phyloP scores from a whole-genome alignment of 1,140 invertebrate genomes.

The Anagrus nilaparvatae region DNA sequence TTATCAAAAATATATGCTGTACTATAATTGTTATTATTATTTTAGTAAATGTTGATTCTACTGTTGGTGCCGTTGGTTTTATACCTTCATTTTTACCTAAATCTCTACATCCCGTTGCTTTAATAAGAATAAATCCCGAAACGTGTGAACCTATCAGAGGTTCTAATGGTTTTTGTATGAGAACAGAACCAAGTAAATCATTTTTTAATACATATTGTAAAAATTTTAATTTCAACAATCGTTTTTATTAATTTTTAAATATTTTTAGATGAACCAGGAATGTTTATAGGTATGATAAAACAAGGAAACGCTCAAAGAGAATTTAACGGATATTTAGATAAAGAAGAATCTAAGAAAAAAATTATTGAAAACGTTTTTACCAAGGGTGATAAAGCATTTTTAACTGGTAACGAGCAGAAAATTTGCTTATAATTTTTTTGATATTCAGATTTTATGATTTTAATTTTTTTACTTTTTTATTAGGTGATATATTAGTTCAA shows the following conservation, averaged over 20 bases:
- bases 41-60: constrained; percentile 58
- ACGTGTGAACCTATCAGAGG: constrained; percentile 51
- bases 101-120: constrained; percentile 41
- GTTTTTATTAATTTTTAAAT: constrained; percentile 12
- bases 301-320: constrained; percentile 42
- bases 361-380: constrained; percentile 57
- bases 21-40: constrained; percentile 13
- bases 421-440: too few relatives aligned
- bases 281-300: constrained; percentile 65
- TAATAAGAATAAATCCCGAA: constrained; percentile 50
- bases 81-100: constrained; percentile 50
- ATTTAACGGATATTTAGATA: constrained; percentile 55
- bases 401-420: constrained; percentile 46
- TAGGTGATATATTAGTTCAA: constrained; percentile 62
- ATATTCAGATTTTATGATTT: too few relatives aligned
- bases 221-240: not conserved
- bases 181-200: constrained; percentile 47
- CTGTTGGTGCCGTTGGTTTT: constrained; percentile 65
- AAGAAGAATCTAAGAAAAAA: constrained; percentile 59
- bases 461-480: constrained; percentile 21
- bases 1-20: constrained; percentile 10
- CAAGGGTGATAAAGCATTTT: constrained; percentile 60
- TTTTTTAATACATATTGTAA: not conserved
- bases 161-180: constrained; percentile 51
- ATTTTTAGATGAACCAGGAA: constrained; percentile 57